Evolutionary conservation across 2,888 invertebrate species (phyloP), one percentile per base, ranked within the genome.

Genomic region (Halictus quadricinctus): DNA sequence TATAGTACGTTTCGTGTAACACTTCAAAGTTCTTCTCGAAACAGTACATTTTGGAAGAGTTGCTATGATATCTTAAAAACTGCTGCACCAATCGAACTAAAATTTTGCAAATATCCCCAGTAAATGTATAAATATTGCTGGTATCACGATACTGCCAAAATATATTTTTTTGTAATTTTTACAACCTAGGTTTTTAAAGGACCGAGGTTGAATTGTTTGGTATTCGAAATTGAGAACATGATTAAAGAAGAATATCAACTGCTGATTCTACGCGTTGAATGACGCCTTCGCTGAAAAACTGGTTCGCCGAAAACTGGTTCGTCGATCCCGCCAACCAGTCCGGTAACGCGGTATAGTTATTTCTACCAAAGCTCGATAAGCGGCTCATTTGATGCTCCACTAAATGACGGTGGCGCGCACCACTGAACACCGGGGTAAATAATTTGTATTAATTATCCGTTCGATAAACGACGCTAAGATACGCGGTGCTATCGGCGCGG

Each of bases 361-460:
- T 60, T 60, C 58, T 8, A 58, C 25, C 43, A 43, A 41, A 43
- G 58, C 41, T 41, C 75, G 58, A 36, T 74, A 74, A 74, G 25
- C 41, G 58, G 58, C 10, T 43, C 15, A 60, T 43, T 75, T 41
- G 54, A 60, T 43, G 25, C 43, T 25, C n/a, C 25, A 10, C 25
- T 60, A 75, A 75, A 69, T 69, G 76, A n/a, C 50, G n/a, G 21
- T 25, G 43, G 41, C 58, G 15, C 1, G 75, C 41, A 18, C 15
- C 46, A n/a, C 43, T 18, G 41, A 75, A 58, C 75, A 58, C 7
- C 66, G 29, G 7, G 36, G 15, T 36, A 66, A 66, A 66, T 36
- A 66, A 66, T 66, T 29, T 36, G 36, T 66, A 36, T 66, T 36
- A 66, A 66, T 66, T 36, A 66, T 66, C 66, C 36, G 18, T 10